A percentile compares a stretch with the other conserved stretches of the same genome.
phyloP scores from a whole-genome alignment of 2,797 vertebrate species.

The Adelosebastes latens region DNA sequence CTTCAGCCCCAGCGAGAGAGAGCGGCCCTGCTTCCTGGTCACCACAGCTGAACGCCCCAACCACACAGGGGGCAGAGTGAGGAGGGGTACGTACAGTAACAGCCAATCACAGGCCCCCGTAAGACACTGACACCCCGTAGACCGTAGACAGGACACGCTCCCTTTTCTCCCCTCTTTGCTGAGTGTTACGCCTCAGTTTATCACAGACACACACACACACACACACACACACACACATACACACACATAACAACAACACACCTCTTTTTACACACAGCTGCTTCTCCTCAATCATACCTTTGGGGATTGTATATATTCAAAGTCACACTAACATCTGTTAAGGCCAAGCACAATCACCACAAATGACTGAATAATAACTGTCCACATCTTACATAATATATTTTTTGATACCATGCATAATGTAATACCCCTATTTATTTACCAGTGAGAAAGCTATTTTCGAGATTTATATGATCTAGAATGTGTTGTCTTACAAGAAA shows the following conservation, averaged over 20 bases:
- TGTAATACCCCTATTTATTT: slow-evolving; percentile 75
- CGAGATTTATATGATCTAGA: slow-evolving; percentile 76
- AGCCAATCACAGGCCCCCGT: slow-evolving; percentile 81
- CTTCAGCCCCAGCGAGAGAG: slow-evolving; percentile 97
- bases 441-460: slow-evolving; percentile 79
- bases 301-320: slow-evolving; percentile 62
- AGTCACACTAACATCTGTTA: slow-evolving; percentile 52
- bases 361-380: slow-evolving; percentile 57
- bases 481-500: slow-evolving; percentile 76
- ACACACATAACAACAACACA: slow-evolving; percentile 30
- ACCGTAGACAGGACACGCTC: slow-evolving; percentile 57
- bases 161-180: slow-evolving; percentile 41
- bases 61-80: slow-evolving; percentile 97
- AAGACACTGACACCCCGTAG: slow-evolving; percentile 76
- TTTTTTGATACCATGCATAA: slow-evolving; percentile 81
- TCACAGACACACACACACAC: not conserved
- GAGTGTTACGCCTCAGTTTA: slow-evolving; percentile 62
- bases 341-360: slow-evolving; percentile 78
- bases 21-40: slow-evolving; percentile 99
- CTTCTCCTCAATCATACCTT: slow-evolving; percentile 57
- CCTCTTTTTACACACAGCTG: slow-evolving; percentile 54
- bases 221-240: slow-evolving; percentile 1
- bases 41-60: slow-evolving; percentile 97
- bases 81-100: slow-evolving; percentile 98
- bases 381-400: slow-evolving; percentile 77